A percentile compares a stretch with the other conserved stretches of the same genome.
These are phyloP conservation scores for Coremacera marginata DNA, from an alignment of 2,888 invertebrate species.

Conservation along the genomic window DNA sequence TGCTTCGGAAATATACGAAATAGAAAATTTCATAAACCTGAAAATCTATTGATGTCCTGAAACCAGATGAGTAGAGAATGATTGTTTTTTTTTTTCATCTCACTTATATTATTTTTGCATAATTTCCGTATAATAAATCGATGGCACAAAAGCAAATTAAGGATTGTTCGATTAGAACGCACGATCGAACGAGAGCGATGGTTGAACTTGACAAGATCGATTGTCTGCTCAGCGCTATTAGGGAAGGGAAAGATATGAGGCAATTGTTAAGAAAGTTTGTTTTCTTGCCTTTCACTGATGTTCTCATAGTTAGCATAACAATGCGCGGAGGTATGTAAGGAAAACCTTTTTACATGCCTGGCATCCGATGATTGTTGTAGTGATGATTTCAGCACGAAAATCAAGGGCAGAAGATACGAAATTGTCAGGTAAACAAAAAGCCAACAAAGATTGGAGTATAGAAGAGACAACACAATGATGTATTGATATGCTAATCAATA, in stretches of 20 bases:
- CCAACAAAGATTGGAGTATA: not conserved
- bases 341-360: constrained; percentile 9
- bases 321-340: constrained; percentile 1
- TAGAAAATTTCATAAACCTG: constrained; percentile 59
- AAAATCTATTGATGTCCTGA: constrained; percentile 57
- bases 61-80: not conserved
- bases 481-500: constrained; percentile 38
- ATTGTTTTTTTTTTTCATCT: not conserved
- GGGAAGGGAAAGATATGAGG: not conserved
- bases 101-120: constrained; percentile 30
- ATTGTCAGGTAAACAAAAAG: constrained; percentile 35
- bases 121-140: constrained; percentile 38
- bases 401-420: not conserved
- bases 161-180: constrained; percentile 15
- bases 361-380: constrained; percentile 3
- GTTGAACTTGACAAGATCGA: not conserved
- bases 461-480: not conserved
- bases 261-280: constrained; percentile 20
- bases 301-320: constrained; percentile 50
- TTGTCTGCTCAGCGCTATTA: not conserved
- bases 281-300: constrained; percentile 22
- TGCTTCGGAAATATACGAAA: not conserved
- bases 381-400: constrained; percentile 29
- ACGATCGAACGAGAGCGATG: not conserved
- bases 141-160: constrained; percentile 32